Conservation (phyloP, 2,113 vertebrate species). For the Psilopogon haemacephalus region DNA sequence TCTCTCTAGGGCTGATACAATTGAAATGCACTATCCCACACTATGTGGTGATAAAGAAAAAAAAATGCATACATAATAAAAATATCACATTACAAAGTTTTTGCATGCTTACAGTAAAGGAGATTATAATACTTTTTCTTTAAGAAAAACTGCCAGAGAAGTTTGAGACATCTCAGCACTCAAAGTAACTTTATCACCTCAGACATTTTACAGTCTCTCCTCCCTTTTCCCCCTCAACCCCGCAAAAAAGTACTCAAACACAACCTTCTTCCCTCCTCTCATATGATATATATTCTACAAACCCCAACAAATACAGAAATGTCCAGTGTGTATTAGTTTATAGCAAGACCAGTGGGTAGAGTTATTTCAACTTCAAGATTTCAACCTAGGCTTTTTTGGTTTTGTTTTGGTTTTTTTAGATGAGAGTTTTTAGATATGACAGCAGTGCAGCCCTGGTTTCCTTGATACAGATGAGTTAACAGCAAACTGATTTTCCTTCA, state of each 20-base stretch:
- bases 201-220: not conserved
- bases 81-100: not conserved
- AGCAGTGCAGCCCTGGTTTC: not conserved
- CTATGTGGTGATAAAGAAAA: not conserved
- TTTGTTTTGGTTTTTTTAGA: not conserved
- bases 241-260: not conserved
- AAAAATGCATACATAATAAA: not conserved
- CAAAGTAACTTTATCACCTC: not conserved
- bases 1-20: not conserved
- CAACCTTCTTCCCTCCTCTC: not conserved
- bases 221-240: not conserved
- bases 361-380: not conserved
- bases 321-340: not conserved
- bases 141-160: not conserved
- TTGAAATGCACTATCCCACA: not conserved
- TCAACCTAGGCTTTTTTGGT: not conserved
- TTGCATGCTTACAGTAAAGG: not conserved
- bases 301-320: not conserved
- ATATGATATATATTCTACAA: not conserved
- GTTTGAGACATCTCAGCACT: not conserved
- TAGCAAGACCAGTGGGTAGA: not conserved
- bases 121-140: not conserved
- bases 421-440: not conserved
- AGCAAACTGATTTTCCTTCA: not conserved
- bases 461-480: not conserved